Evolutionary conservation across 2,888 invertebrate species (phyloP).

Genomic region (Drosophila colorata): DNA sequence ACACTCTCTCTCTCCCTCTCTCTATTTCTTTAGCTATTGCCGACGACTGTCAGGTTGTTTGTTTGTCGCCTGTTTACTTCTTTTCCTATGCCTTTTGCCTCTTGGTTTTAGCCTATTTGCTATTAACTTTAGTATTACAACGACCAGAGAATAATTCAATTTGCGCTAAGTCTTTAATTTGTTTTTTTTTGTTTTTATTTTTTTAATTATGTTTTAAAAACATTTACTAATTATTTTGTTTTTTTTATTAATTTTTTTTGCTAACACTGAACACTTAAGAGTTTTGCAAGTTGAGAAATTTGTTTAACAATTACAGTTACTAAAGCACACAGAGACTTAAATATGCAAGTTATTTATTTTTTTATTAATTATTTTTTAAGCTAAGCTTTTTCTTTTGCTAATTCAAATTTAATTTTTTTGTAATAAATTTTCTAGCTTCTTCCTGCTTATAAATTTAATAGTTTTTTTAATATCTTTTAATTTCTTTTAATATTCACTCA

Average conservation of each 20-base stretch:
- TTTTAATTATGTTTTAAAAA: constrained; percentile 42
- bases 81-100: constrained; percentile 12
- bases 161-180: constrained; percentile 17
- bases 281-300: constrained; percentile 35
- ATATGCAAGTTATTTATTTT: constrained; percentile 33
- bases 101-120: constrained; percentile 5
- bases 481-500: constrained; percentile 38
- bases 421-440: constrained; percentile 38
- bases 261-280: constrained; percentile 61
- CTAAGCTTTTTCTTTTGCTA: constrained; percentile 53
- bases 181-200: background rate
- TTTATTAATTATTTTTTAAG: constrained; percentile 33
- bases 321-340: constrained; percentile 53
- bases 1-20: background rate
- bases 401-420: constrained; percentile 1
- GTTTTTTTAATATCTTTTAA: constrained; percentile 19
- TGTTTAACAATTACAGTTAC: constrained; percentile 39
- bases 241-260: constrained; percentile 21
- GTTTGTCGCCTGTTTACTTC: constrained; percentile 12
- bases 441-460: constrained; percentile 22
- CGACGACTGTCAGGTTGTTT: constrained; percentile 23
- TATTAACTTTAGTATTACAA: constrained; percentile 26
- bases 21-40: constrained; percentile 3
- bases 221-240: constrained; percentile 35
- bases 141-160: constrained; percentile 14